Percentiles rank a stretch among this genome's conserved stretches.
Evolutionary conservation across 2,888 invertebrate species (phyloP).

Genomic region (Diadegma fenestrale): DNA sequence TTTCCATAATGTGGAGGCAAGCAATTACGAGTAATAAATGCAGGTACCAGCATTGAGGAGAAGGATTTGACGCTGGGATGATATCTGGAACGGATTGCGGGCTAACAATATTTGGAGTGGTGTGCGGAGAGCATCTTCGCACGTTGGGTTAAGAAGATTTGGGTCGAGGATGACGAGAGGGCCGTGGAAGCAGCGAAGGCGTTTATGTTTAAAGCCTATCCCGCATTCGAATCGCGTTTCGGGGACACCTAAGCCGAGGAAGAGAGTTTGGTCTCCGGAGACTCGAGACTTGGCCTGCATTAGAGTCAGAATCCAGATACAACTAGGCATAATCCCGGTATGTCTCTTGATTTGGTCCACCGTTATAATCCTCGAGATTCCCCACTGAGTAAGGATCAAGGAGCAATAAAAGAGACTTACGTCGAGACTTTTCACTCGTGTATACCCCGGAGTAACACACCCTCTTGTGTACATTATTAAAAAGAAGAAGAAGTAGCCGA

Average conservation of each 20-base stretch:
- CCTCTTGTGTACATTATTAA: slow-evolving; percentile 5
- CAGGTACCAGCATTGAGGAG: slow-evolving; percentile 16
- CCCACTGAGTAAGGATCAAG: slow-evolving; percentile 30
- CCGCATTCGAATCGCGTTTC: slow-evolving; percentile 67
- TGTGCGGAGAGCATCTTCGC: background rate
- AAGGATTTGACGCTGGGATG: slow-evolving; percentile 1
- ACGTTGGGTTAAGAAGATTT: background rate
- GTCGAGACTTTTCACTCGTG: slow-evolving; percentile 9
- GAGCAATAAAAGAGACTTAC: slow-evolving; percentile 22
- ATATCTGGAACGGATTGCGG: background rate
- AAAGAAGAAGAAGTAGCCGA: background rate
- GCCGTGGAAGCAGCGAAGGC: background rate
- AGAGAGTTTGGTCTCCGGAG: slow-evolving; percentile 54
- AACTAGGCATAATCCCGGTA: slow-evolving; percentile 32
- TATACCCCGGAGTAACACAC: slow-evolving; percentile 2
- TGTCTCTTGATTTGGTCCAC: slow-evolving; percentile 65
- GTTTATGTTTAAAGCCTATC: slow-evolving; percentile 25
- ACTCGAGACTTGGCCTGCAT: slow-evolving; percentile 3
- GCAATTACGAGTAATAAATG: slow-evolving; percentile 3
- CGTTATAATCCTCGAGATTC: slow-evolving; percentile 64
- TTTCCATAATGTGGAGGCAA: background rate
- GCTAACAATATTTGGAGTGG: background rate
- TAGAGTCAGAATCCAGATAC: slow-evolving; percentile 36
- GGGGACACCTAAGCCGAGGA: slow-evolving; percentile 63
- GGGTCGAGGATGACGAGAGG: background rate